Evolutionary conservation across 1,140 invertebrate genomes (phyloP).

Genomic region (Aphelinus atriplicis): DNA sequence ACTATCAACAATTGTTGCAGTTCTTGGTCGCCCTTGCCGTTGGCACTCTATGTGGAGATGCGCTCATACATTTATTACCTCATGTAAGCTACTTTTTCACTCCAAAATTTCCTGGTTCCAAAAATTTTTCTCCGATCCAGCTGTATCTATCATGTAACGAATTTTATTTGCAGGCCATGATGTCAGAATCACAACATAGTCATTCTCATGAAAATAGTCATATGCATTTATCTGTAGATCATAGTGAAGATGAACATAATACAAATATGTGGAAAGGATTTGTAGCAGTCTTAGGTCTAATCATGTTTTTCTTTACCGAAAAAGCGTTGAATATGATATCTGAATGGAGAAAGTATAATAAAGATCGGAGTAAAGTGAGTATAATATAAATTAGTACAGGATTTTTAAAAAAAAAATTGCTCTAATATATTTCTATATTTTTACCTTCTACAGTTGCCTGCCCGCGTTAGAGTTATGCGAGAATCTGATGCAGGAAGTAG

Average conservation of each 20-base stretch:
- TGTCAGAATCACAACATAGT: slow-evolving; percentile 53
- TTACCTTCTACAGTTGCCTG: slow-evolving; percentile 63
- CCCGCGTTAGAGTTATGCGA: slow-evolving; percentile 74
- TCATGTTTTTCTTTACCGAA: slow-evolving; percentile 89
- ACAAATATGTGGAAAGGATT: slow-evolving; percentile 85
- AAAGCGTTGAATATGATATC: slow-evolving; percentile 82
- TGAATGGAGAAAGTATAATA: slow-evolving; percentile 78
- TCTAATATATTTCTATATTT: too few species aligned
- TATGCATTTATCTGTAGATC: slow-evolving; percentile 45
- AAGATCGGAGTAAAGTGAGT: slow-evolving; percentile 68
- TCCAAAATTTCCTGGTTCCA: background rate
- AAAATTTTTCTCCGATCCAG: too few species aligned
- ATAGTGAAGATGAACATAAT: slow-evolving; percentile 65
- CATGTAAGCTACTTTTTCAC: slow-evolving; percentile 73
- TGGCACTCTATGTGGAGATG: slow-evolving; percentile 90
- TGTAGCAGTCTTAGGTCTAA: slow-evolving; percentile 81
- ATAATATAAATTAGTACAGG: background rate
- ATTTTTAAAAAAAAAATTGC: background rate
- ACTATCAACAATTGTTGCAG: slow-evolving; percentile 90
- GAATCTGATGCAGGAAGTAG: slow-evolving; percentile 69
- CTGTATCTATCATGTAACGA: too few species aligned
- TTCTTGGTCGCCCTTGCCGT: slow-evolving; percentile 92
- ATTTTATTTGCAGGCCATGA: slow-evolving; percentile 60
- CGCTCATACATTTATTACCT: slow-evolving; percentile 90
- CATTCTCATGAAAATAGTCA: slow-evolving; percentile 55